Percentiles rank a stretch among this genome's conserved stretches.
Conservation (phyloP, 2,797 vertebrate species). For the Otolemur crassicaudatus region DNA sequence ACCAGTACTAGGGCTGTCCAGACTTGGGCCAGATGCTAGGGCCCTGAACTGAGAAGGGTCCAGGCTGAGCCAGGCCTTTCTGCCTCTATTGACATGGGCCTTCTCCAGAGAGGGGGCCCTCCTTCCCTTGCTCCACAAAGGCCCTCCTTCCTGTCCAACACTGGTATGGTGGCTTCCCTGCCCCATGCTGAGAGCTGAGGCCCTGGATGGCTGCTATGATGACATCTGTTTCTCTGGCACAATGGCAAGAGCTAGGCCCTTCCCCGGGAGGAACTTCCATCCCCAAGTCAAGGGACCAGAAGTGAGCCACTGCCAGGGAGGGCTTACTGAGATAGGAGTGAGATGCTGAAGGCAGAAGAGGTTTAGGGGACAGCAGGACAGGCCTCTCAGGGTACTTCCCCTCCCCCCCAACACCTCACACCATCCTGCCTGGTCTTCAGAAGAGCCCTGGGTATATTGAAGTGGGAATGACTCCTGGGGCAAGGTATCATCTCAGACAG, state of each 20-base stretch:
- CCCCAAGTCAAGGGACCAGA: background rate
- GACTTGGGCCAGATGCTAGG: background rate
- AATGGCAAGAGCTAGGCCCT: background rate
- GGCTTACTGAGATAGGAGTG: background rate
- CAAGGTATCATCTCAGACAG: slow-evolving; percentile 94
- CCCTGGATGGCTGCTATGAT: background rate
- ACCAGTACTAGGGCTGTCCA: background rate
- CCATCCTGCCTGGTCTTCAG: slow-evolving; percentile 54
- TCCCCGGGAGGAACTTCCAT: background rate
- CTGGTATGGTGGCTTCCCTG: background rate
- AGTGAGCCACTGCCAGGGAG: background rate
- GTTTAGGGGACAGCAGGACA: background rate
- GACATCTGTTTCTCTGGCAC: background rate
- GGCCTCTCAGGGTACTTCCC: background rate
- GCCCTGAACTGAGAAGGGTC: background rate
- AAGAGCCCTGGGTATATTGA: slow-evolving; percentile 92
- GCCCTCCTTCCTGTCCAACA: background rate
- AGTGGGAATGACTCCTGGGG: slow-evolving; percentile 94
- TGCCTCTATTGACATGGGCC: background rate
- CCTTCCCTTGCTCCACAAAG: background rate
- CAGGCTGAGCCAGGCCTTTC: background rate
- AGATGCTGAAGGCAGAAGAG: background rate
- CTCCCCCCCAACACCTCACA: background rate
- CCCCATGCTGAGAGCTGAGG: background rate
- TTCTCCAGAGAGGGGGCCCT: background rate